Evolutionary conservation across 2,797 vertebrate genomes (phyloP), one percentile per base, ranked within the genome.

Genomic region (Pangasius larnaudii): DNA sequence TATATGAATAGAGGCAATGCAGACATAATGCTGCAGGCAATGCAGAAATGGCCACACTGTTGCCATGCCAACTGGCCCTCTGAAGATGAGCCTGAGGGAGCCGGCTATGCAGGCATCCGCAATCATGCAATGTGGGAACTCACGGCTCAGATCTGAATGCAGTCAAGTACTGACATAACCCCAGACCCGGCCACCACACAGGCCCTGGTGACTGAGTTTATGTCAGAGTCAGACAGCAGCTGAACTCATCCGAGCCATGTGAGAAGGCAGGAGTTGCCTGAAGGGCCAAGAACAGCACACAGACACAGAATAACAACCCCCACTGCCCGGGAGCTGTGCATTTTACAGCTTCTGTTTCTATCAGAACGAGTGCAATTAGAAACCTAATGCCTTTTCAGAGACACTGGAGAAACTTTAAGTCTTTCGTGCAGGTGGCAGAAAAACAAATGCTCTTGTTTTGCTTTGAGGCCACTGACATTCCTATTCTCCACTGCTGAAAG

Each of bases 271-370:
- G 79, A 90, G 79, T 18, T 86, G 78, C 88, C 84, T 71, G 30
- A 75, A 71, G 88, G 59, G 88, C 88, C 89, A 89, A 88, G 84
- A 90, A 85, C 87, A 84, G 88, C 86, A 85, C 69, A 69, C 72
- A 81, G 79, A 67, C 63, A 82, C 77, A 85, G 81, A 84, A 79
- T 11, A 85, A 88, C 79, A 90, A 89, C 46, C 79, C 67, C 33
- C 30, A 8, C 79, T 87, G 85, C 74, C 89, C 33, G 30, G 33
- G 83, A 90, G 86, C 79, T 75, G 61, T 69, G 53, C 88, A 89
- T 89, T 85, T 87, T 89, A 90, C 87, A 87, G 88, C 77, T 87
- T 89, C 87, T 84, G 86, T 90, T 91, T 86, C 90, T 53, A 88
- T 86, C 77, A 59, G 42, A 88, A 89, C 19, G 69, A 85, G 88